These are phyloP conservation scores for Cataglyphis albicans DNA, from an alignment of 2,888 invertebrate genomes.

Conservation along the genomic window DNA sequence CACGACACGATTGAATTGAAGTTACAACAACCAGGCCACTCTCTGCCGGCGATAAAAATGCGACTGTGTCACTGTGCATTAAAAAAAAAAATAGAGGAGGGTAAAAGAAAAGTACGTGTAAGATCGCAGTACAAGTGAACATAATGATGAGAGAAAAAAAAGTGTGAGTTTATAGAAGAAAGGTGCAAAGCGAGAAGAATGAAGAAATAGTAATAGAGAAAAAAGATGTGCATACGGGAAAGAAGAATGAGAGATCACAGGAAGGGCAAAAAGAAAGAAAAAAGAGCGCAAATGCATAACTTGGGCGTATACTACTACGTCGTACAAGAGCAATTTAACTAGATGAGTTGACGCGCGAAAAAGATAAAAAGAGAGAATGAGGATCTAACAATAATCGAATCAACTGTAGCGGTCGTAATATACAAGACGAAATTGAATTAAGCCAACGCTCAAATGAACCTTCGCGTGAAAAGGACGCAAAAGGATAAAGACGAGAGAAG, in stretches of 20 bases:
- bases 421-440: slow-evolving; percentile 30
- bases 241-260: neutral
- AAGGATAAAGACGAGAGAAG: slow-evolving; percentile 12
- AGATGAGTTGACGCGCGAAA: slow-evolving; percentile 2
- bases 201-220: neutral
- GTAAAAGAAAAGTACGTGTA: neutral
- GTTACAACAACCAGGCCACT: slow-evolving; percentile 56
- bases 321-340: slow-evolving; percentile 28
- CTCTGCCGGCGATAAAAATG: slow-evolving; percentile 67
- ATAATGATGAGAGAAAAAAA: slow-evolving; percentile 10
- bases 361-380: slow-evolving; percentile 5
- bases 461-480: neutral
- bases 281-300: neutral
- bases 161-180: neutral
- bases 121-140: slow-evolving; percentile 16
- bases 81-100: slow-evolving; percentile 32
- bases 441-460: slow-evolving; percentile 6
- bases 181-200: neutral
- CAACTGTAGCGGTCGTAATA: slow-evolving; percentile 11
- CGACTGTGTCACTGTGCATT: slow-evolving; percentile 58
- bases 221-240: neutral
- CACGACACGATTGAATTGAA: slow-evolving; percentile 70
- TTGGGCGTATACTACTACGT: neutral
- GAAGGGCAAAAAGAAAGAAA: neutral
- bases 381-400: slow-evolving; percentile 6